These are phyloP conservation scores for Myotis lucifugus DNA, from an alignment of 2,113 vertebrate genomes.

Conservation along the genomic window DNA sequence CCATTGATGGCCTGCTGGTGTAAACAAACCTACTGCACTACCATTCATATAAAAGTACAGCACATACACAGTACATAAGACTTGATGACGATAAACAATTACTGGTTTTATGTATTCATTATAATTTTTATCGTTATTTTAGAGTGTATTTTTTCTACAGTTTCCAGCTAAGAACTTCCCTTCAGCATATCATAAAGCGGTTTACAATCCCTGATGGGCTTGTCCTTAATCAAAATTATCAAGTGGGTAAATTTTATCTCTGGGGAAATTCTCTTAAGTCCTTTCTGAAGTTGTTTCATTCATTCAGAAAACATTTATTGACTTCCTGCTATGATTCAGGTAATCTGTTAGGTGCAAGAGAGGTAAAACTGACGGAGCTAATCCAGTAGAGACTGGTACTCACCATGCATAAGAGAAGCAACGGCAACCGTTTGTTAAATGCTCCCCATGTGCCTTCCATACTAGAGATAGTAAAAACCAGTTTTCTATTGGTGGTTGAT, in stretches of 20 bases:
- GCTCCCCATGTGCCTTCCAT: not conserved
- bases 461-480: not conserved
- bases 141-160: not conserved
- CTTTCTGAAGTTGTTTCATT: not conserved
- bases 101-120: not conserved
- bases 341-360: not conserved
- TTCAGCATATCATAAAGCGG: not conserved
- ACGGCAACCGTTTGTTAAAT: not conserved
- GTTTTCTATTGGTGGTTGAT: not conserved
- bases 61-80: not conserved
- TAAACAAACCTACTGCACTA: not conserved
- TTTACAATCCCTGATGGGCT: not conserved
- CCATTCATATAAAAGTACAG: not conserved
- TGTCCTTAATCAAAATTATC: not conserved
- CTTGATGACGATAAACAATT: not conserved
- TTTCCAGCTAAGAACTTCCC: not conserved
- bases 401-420: not conserved
- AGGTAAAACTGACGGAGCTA: not conserved
- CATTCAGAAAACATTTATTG: not conserved
- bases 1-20: not conserved
- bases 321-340: not conserved
- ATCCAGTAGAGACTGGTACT: not conserved
- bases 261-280: not conserved
- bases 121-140: not conserved
- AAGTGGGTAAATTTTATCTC: not conserved